phyloP scores from a whole-genome alignment of 2,888 invertebrate genomes.

The Automeris io region DNA sequence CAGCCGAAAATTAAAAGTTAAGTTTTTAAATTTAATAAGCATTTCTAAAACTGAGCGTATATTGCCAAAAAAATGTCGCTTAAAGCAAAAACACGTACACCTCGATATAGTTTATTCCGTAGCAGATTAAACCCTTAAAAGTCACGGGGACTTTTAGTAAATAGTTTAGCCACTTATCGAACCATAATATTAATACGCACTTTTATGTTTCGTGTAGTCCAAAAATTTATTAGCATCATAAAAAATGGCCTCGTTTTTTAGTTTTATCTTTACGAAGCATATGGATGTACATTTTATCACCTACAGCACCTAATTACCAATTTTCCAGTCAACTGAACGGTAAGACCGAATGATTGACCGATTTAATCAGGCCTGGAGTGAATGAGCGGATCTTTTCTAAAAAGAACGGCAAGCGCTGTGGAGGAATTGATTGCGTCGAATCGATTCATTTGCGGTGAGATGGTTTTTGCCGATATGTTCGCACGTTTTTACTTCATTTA shows the following conservation, averaged over 20 bases:
- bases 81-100: no score
- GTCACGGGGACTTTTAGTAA: no score
- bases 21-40: no score
- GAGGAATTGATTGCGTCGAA: conserved; percentile 67
- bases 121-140: no score
- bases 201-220: no score
- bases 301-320: conserved; percentile 66
- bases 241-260: no score
- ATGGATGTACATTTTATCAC: conserved; percentile 51
- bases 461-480: conserved; percentile 57
- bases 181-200: no score
- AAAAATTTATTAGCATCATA: no score
- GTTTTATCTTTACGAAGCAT: conserved; percentile 22
- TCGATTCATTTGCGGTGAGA: conserved; percentile 62
- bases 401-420: conserved; percentile 28
- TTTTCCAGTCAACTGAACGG: conserved; percentile 72
- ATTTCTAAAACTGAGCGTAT: background rate
- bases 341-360: conserved; percentile 70
- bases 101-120: no score
- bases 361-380: conserved; percentile 59
- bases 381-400: conserved; percentile 40
- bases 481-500: conserved; percentile 31
- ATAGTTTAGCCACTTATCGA: no score
- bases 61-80: background rate
- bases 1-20: no score